Conservation (phyloP, 2,888 invertebrate species). For the Campoletis raptor region DNA sequence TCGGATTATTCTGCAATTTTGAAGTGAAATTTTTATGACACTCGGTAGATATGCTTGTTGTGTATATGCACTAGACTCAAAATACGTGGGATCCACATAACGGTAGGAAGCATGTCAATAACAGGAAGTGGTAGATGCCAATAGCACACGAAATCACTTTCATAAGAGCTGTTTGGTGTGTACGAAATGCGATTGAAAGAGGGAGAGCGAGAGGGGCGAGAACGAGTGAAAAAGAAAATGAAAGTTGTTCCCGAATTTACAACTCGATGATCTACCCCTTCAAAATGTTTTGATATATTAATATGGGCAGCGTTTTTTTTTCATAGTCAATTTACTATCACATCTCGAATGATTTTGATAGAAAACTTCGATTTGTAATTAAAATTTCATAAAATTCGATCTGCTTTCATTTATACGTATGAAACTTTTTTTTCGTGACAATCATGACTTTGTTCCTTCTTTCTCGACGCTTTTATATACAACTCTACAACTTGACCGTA, state of each 20-base stretch:
- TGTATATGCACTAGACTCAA: conserved; percentile 19
- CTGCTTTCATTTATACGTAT: not conserved
- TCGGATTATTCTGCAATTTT: not conserved
- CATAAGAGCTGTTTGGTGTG: conserved; percentile 50
- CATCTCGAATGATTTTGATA: not conserved
- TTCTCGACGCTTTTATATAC: conserved; percentile 4
- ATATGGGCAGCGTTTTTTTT: not conserved
- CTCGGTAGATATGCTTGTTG: not conserved
- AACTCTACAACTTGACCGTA: conserved; percentile 24
- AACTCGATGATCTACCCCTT: conserved; percentile 17
- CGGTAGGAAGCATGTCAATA: conserved; percentile 77
- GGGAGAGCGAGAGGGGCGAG: conserved; percentile 20
- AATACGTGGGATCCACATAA: conserved; percentile 37
- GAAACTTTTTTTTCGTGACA: not conserved
- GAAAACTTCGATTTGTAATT: not conserved
- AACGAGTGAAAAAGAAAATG: conserved; percentile 12
- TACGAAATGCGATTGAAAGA: conserved; percentile 20
- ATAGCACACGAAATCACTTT: conserved; percentile 81
- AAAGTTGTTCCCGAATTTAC: conserved; percentile 40
- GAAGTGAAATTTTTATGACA: not conserved
- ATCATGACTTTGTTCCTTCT: not conserved
- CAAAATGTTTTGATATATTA: not conserved
- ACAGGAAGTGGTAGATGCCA: conserved; percentile 82
- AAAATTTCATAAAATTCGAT: not conserved
- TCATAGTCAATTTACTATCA: not conserved